Evolutionary conservation across 2,113 vertebrate genomes (phyloP).

Genomic region (Acinonyx jubatus): DNA sequence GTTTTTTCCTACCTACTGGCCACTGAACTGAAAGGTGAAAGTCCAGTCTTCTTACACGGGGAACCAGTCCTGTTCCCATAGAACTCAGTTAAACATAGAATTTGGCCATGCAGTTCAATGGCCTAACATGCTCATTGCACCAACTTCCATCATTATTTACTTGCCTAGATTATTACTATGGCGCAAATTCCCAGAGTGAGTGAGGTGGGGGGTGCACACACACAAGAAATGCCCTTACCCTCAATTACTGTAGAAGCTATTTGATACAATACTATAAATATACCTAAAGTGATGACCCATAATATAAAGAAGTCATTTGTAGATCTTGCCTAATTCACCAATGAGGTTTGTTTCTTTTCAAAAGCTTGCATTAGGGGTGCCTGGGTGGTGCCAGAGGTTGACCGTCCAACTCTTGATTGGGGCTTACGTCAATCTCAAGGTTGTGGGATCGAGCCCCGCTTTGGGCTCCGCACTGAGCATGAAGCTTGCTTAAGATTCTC

Average conservation of each 20-base stretch:
- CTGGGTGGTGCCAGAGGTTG: no score
- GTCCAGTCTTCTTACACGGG: neutral
- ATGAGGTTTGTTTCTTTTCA: neutral
- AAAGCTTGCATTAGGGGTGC: no score
- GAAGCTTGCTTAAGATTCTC: no score
- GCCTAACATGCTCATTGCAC: neutral
- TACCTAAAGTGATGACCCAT: neutral
- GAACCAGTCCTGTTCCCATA: neutral
- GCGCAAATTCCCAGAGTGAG: neutral
- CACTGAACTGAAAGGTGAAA: neutral
- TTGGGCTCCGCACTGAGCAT: no score
- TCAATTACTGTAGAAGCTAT: neutral
- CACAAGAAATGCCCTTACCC: neutral
- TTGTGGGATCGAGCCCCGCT: no score
- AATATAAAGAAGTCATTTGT: neutral
- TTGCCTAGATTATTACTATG: neutral
- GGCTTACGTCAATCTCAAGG: no score
- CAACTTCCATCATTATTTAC: neutral
- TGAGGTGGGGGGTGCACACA: accelerated
- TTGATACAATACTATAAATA: neutral
- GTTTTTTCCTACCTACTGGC: neutral
- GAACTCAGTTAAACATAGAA: neutral
- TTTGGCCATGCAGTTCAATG: neutral
- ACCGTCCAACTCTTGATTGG: no score
- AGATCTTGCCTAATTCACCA: neutral